Conservation (phyloP, 1,140 invertebrate genomes). For the Polyergus mexicanus region DNA sequence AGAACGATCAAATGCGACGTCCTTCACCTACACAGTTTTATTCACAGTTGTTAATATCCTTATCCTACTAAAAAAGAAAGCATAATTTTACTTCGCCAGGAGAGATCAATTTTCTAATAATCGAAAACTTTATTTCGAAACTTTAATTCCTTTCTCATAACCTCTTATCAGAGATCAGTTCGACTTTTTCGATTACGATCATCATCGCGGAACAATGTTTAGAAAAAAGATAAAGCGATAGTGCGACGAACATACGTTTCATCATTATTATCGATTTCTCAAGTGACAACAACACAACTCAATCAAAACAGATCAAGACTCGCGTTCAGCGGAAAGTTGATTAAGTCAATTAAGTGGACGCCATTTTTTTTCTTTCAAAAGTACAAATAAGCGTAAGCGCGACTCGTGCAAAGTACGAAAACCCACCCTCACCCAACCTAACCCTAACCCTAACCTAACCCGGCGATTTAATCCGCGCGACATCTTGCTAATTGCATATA, state of each 20-base stretch:
- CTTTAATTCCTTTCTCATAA: background rate
- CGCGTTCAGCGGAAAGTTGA: constrained; percentile 26
- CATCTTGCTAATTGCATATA: no score
- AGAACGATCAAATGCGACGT: constrained; percentile 57
- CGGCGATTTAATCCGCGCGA: background rate
- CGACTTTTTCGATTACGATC: background rate
- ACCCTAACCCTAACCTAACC: constrained; percentile 34
- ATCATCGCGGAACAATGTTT: background rate
- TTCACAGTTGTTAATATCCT: background rate
- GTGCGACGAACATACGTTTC: constrained; percentile 23
- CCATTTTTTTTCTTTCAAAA: constrained; percentile 47
- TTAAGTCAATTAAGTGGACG: constrained; percentile 41
- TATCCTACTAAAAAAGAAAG: background rate
- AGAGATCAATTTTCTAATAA: background rate
- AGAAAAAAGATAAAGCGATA: background rate
- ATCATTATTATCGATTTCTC: constrained; percentile 9
- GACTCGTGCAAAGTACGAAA: background rate
- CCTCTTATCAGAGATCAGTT: background rate
- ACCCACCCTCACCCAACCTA: background rate
- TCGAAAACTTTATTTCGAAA: background rate
- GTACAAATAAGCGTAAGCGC: constrained; percentile 35
- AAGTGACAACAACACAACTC: background rate
- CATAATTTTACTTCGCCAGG: background rate
- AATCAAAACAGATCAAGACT: background rate
- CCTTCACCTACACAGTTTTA: constrained; percentile 57